Base-by-base conservation (phyloP, 2,113 vertebrate species). In the Athene cunicularia region DNA sequence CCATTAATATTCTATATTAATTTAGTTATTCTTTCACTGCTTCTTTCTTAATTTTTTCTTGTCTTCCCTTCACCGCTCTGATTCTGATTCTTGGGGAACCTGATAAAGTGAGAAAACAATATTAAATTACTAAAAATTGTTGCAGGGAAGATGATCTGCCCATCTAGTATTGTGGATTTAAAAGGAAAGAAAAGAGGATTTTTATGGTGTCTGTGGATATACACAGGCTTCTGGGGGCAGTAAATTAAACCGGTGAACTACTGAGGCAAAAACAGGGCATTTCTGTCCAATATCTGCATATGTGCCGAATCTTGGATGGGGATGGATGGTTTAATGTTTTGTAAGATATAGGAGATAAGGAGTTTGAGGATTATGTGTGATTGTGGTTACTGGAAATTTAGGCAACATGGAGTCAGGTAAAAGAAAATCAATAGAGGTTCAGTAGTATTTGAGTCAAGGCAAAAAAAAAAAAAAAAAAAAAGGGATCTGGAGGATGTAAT, bases 141-240 rank as follows among this genome's bases (percentile, higher is more conserved):
- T 5, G 1, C 2, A 56, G 47, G 73, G 35, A 49, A 60, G 10
- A 17, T 37, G 8, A 71, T 50, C 37, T 85, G 3, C 6, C 28
- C 19, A 58, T 5, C 6, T 74, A 50, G 3, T 59, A 70, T 0
- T 77, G 27, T 49, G 32, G 19, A 14, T 53, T 94, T 32, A 11
- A 58, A 82, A 76, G n/a, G 19, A 79, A 14, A 58, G 5, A 37
- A 81, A 82, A 63, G 1, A 2, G 2, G 2, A 1, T 1, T 6
- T 1, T 6, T 3, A 12, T 68, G 26, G 33, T 47, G 12, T 4
- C 26, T 72, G 20, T 67, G 79, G 22, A 59, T 37, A 43, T 9
- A 7, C 5, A 43, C 1, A 49, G 26, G 16, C 9, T 77, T 84
- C 37, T 81, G 73, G 13, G 9, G 86, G 5, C 11, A 55, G 17